Percentiles rank a stretch among this genome's conserved stretches.
These are phyloP conservation scores for Xanthorhoe spadicearia DNA, from an alignment of 2,888 invertebrate species.

Conservation along the genomic window DNA sequence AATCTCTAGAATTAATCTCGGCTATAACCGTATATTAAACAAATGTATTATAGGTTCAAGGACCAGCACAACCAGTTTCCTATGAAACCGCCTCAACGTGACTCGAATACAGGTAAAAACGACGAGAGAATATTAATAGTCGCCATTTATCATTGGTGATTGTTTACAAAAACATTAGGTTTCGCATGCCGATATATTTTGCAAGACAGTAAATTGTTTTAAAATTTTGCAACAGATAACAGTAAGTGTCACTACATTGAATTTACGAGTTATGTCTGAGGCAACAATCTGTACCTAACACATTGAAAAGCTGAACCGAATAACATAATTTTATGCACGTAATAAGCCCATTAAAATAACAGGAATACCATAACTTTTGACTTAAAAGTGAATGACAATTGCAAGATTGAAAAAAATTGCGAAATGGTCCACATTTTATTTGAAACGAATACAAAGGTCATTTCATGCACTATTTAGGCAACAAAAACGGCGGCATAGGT, in stretches of 20 bases:
- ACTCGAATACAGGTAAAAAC: constrained; percentile 34
- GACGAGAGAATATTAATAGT: constrained; percentile 35
- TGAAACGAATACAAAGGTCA: neutral
- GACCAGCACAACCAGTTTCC: constrained; percentile 29
- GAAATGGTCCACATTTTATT: neutral
- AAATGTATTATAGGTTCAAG: constrained; percentile 17
- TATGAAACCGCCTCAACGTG: constrained; percentile 31
- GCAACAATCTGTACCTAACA: no score
- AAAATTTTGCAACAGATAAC: neutral
- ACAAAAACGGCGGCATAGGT: neutral
- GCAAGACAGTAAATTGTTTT: neutral
- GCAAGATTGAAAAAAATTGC: no score
- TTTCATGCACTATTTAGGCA: neutral
- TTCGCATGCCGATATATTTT: neutral
- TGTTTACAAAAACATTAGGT: constrained; percentile 22
- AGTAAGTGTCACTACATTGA: neutral
- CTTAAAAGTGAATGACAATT: no score
- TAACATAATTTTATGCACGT: no score
- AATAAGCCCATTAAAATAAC: no score
- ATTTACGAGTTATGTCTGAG: no score
- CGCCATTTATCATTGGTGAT: constrained; percentile 18
- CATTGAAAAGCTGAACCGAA: no score
- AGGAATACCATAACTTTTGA: no score
- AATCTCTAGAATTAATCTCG: constrained; percentile 11
- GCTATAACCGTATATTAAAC: constrained; percentile 1